These are phyloP conservation scores for Mamestra brassicae DNA, from an alignment of 2,888 invertebrate genomes.

Conservation along the genomic window DNA sequence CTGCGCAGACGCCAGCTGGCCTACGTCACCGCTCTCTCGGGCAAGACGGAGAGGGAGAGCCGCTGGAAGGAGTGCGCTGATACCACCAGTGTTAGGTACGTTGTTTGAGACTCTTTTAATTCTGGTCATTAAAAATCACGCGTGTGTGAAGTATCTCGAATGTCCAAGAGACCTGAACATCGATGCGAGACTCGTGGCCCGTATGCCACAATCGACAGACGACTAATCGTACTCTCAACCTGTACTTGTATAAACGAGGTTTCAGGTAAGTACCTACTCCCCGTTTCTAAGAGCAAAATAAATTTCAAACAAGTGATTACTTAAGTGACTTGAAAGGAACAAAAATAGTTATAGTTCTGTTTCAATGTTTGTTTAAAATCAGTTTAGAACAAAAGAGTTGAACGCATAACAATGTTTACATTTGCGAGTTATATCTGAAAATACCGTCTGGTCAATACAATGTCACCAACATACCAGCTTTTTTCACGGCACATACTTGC, in stretches of 20 bases:
- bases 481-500: too few species aligned
- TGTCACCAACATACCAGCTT: neutral
- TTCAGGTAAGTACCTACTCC: neutral
- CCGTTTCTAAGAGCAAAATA: neutral
- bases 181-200: neutral
- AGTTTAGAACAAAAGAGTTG: conserved; percentile 11
- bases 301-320: neutral
- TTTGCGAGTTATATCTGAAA: neutral
- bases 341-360: neutral
- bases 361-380: neutral
- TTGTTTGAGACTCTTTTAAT: neutral
- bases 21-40: conserved; percentile 95
- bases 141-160: neutral
- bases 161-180: neutral
- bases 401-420: neutral
- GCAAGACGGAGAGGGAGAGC: conserved; percentile 96
- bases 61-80: conserved; percentile 98
- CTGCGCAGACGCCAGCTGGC: conserved; percentile 95
- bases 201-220: neutral
- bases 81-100: conserved; percentile 94
- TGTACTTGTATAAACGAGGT: neutral
- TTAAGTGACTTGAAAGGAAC: neutral
- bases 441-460: too few species aligned
- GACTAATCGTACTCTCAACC: neutral
- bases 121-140: neutral